Evolutionary conservation across 2,797 vertebrate genomes (phyloP).

Genomic region (Tachyglossus aculeatus): DNA sequence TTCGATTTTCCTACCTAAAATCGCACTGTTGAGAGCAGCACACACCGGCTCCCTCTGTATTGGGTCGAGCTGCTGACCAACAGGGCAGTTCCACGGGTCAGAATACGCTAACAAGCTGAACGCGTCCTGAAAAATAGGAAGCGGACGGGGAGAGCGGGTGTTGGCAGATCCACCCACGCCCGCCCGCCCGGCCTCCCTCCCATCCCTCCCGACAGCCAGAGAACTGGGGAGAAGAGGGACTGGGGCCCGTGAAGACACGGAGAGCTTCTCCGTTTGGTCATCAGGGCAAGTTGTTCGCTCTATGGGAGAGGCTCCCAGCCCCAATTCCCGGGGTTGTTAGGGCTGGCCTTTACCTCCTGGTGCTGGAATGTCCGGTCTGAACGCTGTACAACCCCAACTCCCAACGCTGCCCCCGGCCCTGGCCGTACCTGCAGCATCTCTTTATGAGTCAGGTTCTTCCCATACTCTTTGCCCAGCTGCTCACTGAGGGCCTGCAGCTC

Average conservation of each 20-base stretch:
- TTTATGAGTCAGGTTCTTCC: constrained; percentile 91
- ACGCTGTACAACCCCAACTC: not conserved
- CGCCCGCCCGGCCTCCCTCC: not conserved
- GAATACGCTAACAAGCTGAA: constrained; percentile 97
- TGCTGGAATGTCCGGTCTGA: not conserved
- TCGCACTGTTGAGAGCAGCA: constrained; percentile 97
- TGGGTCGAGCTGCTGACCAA: constrained; percentile 94
- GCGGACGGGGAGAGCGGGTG: constrained; percentile 25
- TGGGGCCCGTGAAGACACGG: not conserved
- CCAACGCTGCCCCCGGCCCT: not conserved
- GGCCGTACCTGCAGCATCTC: constrained; percentile 93
- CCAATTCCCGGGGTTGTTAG: not conserved
- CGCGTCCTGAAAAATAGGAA: constrained; percentile 83
- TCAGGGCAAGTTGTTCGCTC: not conserved
- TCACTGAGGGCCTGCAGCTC: constrained; percentile 94
- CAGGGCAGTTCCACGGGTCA: constrained; percentile 96
- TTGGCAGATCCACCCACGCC: not conserved
- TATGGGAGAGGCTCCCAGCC: not conserved
- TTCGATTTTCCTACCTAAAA: constrained; percentile 85
- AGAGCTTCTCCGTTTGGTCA: not conserved
- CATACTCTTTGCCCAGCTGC: constrained; percentile 91
- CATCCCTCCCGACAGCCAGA: not conserved
- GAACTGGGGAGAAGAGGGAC: not conserved
- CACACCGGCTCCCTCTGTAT: constrained; percentile 96
- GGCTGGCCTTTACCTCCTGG: not conserved